Evolutionary conservation across 2,113 vertebrate genomes (phyloP), one percentile per base, ranked within the genome.

Genomic region (Rhinolophus sinicus): DNA sequence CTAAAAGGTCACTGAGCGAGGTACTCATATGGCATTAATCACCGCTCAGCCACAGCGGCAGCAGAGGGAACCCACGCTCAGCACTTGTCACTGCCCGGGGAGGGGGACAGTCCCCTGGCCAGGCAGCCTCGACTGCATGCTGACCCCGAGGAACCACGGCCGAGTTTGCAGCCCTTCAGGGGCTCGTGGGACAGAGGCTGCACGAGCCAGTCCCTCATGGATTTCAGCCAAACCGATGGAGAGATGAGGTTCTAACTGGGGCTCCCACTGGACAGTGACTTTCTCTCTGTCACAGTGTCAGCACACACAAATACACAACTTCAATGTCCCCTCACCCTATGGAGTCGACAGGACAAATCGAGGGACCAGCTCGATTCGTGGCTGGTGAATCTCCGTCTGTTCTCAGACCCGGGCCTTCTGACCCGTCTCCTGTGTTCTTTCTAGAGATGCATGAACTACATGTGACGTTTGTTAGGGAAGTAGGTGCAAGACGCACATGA

Each of bases 11-110:
- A 95, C 83, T 3, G 76, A 87, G 77, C 9, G 24, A 56, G 69
- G 73, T 21, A 60, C 89, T 94, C 75, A 96, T 90, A 75, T 86
- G 93, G 91, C 94, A 95, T 47, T 67, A 86, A 97, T 92, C 15
- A 33, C 26, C 3, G 16, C 50, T 82, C 52, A 19, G 96, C 95
- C 83, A 16, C 5, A 1, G 52, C 72, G 77, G 92, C 64, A 47
- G 50, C 58, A 93, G 28, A 58, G 38, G 50, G 82, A 95, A 88
- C 35, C 21, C 4, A 15, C 8, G 86, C 75, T 83, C 84, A 40
- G 75, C 21, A 15, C 56, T 88, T 64, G 54, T 50, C 58, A 60
- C 60, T 19, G 65, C 30, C 85, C 38, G 0, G n/a, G 62, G 60
- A 28, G 60, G 91, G 97, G 35, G n/a, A 40, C 0, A 0, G 70